Evolutionary conservation across 2,888 invertebrate genomes (phyloP).

Genomic region (Unio pictorum): DNA sequence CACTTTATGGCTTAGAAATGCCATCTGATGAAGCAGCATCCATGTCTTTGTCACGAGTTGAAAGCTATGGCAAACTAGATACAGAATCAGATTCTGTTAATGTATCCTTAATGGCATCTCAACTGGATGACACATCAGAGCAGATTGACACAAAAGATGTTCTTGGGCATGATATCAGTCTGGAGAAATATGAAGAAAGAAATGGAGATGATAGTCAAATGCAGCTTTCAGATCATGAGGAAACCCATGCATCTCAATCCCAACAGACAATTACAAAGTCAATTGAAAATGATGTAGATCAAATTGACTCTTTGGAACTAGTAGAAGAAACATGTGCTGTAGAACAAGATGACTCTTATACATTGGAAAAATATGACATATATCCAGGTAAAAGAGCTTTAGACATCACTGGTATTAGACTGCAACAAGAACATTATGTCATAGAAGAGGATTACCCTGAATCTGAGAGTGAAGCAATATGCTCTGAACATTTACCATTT

Average conservation of each 20-base stretch:
- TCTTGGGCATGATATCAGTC: slow-evolving; percentile 28
- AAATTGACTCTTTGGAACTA: neutral
- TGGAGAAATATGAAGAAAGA: slow-evolving; percentile 32
- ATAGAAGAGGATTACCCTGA: slow-evolving; percentile 4
- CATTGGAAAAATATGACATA: slow-evolving; percentile 30
- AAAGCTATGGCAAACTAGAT: slow-evolving; percentile 22
- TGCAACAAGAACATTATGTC: slow-evolving; percentile 6
- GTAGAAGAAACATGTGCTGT: slow-evolving; percentile 1
- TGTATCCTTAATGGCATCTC: slow-evolving; percentile 33
- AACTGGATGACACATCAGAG: slow-evolving; percentile 42
- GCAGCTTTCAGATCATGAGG: slow-evolving; percentile 11
- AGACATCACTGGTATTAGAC: slow-evolving; percentile 25
- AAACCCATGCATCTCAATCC: no score
- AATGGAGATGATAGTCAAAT: slow-evolving; percentile 30
- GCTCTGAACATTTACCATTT: slow-evolving; percentile 7
- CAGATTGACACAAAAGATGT: slow-evolving; percentile 37
- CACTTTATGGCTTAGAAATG: slow-evolving; percentile 72
- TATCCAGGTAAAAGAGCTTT: slow-evolving; percentile 59
- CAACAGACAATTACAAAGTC: neutral
- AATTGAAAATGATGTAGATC: slow-evolving; percentile 12
- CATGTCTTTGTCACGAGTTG: slow-evolving; percentile 43
- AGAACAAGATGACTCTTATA: slow-evolving; percentile 19
- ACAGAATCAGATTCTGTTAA: slow-evolving; percentile 45
- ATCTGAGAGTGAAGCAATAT: slow-evolving; percentile 13
- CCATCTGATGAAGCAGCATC: slow-evolving; percentile 67